A percentile compares a stretch with the other conserved stretches of the same genome.
Evolutionary conservation across 1,140 invertebrate species (phyloP).

Genomic region (Chironomus tepperi): DNA sequence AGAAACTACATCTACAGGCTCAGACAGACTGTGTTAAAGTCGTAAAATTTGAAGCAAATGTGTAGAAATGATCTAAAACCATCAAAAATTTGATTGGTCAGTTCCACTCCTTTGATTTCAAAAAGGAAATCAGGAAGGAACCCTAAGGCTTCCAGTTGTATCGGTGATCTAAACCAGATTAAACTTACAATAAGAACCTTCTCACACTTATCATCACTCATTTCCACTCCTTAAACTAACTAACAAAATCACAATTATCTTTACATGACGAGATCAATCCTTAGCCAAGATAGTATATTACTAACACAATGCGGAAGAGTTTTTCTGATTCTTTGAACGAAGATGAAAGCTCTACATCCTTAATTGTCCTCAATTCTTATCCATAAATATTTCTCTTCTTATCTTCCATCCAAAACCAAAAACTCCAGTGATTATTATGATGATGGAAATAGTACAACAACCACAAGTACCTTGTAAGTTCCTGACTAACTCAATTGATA

Average conservation of each 20-base stretch:
- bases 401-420: background rate
- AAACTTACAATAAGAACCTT: too few relatives aligned
- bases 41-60: too few relatives aligned
- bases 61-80: too few relatives aligned
- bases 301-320: background rate
- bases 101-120: too few relatives aligned
- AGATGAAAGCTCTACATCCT: background rate
- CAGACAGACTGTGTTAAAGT: too few relatives aligned
- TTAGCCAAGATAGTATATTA: background rate
- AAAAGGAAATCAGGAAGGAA: too few relatives aligned
- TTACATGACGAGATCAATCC: conserved; percentile 1
- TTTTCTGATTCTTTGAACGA: background rate
- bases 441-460: background rate
- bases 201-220: too few relatives aligned
- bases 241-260: background rate
- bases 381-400: background rate
- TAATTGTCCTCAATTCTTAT: background rate
- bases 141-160: too few relatives aligned
- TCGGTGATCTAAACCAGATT: too few relatives aligned
- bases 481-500: background rate
- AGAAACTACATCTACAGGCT: too few relatives aligned
- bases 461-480: background rate
- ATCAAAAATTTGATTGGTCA: too few relatives aligned
- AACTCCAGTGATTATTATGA: conserved; percentile 5
- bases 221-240: too few relatives aligned